Percentiles rank a stretch among this genome's conserved stretches.
Conservation (phyloP, 2,797 vertebrate genomes). For the Phataginus tetradactyla region DNA sequence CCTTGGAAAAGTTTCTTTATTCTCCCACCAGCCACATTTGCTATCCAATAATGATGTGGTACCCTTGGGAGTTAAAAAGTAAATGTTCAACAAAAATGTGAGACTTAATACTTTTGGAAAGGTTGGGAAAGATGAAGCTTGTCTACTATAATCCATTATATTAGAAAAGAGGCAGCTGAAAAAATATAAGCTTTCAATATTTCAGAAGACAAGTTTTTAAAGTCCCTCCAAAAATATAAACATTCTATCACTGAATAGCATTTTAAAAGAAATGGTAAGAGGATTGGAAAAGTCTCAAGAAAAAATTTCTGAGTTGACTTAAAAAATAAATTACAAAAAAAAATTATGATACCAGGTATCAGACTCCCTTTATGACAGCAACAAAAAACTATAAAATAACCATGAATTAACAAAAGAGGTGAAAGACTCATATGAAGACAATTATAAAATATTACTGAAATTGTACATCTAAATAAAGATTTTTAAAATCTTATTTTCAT, state of each 20-base stretch:
- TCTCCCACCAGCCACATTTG: neutral
- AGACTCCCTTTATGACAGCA: neutral
- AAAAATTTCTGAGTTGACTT: neutral
- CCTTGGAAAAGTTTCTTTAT: neutral
- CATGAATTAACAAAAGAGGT: neutral
- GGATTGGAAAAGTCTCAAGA: neutral
- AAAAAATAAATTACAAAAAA: neutral
- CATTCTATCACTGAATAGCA: neutral
- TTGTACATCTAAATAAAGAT: neutral
- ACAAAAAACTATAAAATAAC: neutral
- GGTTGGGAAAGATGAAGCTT: neutral
- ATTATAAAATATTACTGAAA: neutral
- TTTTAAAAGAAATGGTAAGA: neutral
- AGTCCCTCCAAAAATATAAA: neutral
- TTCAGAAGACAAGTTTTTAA: neutral
- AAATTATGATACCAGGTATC: neutral
- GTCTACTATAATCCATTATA: neutral
- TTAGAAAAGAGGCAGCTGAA: neutral
- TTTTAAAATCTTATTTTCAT: neutral
- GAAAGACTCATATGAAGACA: neutral
- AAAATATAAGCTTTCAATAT: neutral
- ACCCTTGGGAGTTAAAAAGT: neutral
- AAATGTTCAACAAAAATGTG: neutral
- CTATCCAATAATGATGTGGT: neutral
- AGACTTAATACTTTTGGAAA: neutral